phyloP scores from a whole-genome alignment of 1,140 invertebrate species.

The Drosophila tsacasi region DNA sequence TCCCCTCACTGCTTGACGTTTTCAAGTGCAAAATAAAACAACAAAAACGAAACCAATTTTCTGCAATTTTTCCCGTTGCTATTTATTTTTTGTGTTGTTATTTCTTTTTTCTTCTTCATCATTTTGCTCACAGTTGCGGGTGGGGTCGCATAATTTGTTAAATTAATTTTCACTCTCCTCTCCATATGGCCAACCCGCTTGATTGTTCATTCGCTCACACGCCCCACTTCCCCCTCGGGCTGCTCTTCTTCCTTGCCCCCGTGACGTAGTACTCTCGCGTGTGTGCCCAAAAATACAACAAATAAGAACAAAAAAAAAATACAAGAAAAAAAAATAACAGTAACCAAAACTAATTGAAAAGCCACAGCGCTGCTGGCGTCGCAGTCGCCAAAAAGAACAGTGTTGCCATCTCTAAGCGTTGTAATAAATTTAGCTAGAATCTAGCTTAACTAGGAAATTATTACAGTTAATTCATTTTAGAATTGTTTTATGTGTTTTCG shows the following conservation, averaged over 20 bases:
- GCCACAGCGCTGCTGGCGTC: slow-evolving; percentile 38
- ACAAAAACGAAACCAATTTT: slow-evolving; percentile 21
- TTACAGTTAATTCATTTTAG: not conserved
- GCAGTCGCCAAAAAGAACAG: slow-evolving; percentile 14
- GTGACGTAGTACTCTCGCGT: slow-evolving; percentile 44
- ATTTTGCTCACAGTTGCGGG: slow-evolving; percentile 38
- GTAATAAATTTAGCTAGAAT: not conserved
- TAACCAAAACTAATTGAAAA: slow-evolving; percentile 72
- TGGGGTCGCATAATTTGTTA: slow-evolving; percentile 73
- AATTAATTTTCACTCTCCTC: slow-evolving; percentile 72
- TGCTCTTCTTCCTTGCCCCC: slow-evolving; percentile 20
- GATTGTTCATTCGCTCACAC: slow-evolving; percentile 5
- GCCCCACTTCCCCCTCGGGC: slow-evolving; percentile 7
- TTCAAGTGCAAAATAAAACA: slow-evolving; percentile 54
- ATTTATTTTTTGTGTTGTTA: not conserved
- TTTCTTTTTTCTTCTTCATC: slow-evolving; percentile 6
- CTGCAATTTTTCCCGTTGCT: slow-evolving; percentile 26
- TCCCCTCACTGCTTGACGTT: slow-evolving; percentile 21
- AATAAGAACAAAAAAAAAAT: slow-evolving; percentile 4
- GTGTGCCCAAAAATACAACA: slow-evolving; percentile 43
- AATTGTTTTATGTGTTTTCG: too few relatives aligned
- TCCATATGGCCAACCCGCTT: slow-evolving; percentile 27
- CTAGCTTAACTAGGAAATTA: not conserved
- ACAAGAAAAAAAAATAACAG: slow-evolving; percentile 8
- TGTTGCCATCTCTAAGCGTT: slow-evolving; percentile 3